Base-by-base conservation (phyloP, 2,797 vertebrate species). In the Tapirus indicus region DNA sequence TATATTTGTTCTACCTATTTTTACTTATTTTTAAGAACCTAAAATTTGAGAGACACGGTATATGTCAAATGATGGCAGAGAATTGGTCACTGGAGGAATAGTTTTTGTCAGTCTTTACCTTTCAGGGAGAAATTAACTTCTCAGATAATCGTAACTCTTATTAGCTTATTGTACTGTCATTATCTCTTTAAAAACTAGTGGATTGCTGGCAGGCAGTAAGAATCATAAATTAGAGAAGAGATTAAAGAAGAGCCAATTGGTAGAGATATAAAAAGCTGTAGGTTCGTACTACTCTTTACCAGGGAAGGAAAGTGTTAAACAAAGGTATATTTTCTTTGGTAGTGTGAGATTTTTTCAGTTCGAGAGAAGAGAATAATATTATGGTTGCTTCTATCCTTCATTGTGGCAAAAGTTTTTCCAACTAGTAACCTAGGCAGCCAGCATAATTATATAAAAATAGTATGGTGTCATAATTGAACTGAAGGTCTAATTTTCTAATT, bases 21-120 rank as follows among this genome's bases (percentile, higher is more conserved):
- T 83, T n/a, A 35, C 44, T 93, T 87, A 62, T 64, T 89, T 97
- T 89, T 64, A 82, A 80, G 44, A 68, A 77, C 6, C 7, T 95
- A 49, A 68, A 83, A 7, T 49, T 92, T 58, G 78, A 49, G 68
- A 89, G 71, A 32, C 7, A 71, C 0, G 10, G 7, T 64, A 8
- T 41, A 86, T 3, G 0, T 90, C 27, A 56, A 77, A 74, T 35
- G 27, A 54, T 88, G 29, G 7, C 29, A 66, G 68, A 74, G 62
- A 96, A 64, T 52, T 94, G 52, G 29, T 96, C 16, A 11, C 14
- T 56, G 17, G 62, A 83, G 20, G 27, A 91, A 29, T 75, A 83
- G 14, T 77, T 72, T 91, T 91, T 93, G 17, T 77, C 54, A 80
- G 2, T 75, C 20, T 91, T 91, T 64, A 60, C 23, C 60, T 96